These are phyloP conservation scores for Psilanteris sp. DNA, from an alignment of 1,140 invertebrate species.

Conservation along the genomic window DNA sequence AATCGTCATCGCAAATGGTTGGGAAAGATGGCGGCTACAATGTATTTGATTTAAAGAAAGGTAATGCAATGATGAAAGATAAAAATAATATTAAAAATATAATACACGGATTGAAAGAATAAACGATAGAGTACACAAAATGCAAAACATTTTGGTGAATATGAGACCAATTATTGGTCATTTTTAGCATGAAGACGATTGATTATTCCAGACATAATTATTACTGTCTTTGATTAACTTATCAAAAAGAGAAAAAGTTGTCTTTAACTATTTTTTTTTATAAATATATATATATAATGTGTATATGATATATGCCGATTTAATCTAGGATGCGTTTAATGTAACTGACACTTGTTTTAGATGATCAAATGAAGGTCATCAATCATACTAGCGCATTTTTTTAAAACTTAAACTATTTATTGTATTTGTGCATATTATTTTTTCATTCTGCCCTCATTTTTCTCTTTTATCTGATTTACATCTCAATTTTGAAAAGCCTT, in stretches of 20 bases:
- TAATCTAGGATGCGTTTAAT: slow-evolving; percentile 20
- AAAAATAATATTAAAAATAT: not conserved
- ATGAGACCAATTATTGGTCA: slow-evolving; percentile 15
- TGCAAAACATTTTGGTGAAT: slow-evolving; percentile 30
- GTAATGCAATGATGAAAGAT: too few relatives aligned
- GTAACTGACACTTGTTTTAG: slow-evolving; percentile 42
- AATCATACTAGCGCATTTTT: slow-evolving; percentile 9
- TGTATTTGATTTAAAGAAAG: too few relatives aligned
- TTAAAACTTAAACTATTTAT: slow-evolving; percentile 43
- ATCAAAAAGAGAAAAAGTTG: slow-evolving; percentile 16
- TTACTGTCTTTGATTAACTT: slow-evolving; percentile 39
- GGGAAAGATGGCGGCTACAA: slow-evolving; percentile 5
- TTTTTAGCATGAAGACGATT: slow-evolving; percentile 52
- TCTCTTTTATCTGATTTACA: slow-evolving; percentile 6
- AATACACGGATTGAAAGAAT: slow-evolving; percentile 4
- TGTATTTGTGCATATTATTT: slow-evolving; percentile 7
- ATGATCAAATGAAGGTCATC: slow-evolving; percentile 38
- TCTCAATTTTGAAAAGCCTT: slow-evolving; percentile 1
- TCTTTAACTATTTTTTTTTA: slow-evolving; percentile 29
- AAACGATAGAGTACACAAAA: slow-evolving; percentile 22
- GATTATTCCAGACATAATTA: slow-evolving; percentile 60
- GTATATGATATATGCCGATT: slow-evolving; percentile 40
- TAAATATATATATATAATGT: slow-evolving; percentile 49
- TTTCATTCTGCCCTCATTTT: slow-evolving; percentile 33
- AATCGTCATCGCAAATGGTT: slow-evolving; percentile 30